These are phyloP conservation scores for Pseudachorutes palmiensis DNA, from an alignment of 1,140 invertebrate genomes.

Conservation along the genomic window DNA sequence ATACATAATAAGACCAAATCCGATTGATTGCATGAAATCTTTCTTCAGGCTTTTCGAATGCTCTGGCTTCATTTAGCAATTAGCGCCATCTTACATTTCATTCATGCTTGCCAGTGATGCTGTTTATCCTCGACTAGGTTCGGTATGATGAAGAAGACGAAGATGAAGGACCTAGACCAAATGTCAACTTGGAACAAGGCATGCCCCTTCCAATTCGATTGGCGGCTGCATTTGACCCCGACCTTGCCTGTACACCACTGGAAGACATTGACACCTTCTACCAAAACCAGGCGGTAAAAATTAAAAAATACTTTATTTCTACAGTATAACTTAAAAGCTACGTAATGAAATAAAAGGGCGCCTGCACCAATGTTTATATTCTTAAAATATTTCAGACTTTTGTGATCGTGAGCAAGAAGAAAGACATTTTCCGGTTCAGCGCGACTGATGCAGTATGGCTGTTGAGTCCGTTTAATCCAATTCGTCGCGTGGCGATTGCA, in stretches of 20 bases:
- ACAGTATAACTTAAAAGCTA: no score
- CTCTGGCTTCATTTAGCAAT: no score
- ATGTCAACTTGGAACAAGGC: constrained; percentile 71
- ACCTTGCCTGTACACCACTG: constrained; percentile 83
- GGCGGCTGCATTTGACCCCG: constrained; percentile 79
- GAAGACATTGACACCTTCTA: constrained; percentile 93
- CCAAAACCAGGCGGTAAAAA: constrained; percentile 77
- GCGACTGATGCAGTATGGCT: constrained; percentile 90
- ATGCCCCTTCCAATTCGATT: constrained; percentile 74
- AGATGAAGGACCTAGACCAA: constrained; percentile 88
- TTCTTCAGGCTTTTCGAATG: no score
- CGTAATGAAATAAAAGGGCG: no score
- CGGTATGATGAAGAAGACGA: constrained; percentile 90
- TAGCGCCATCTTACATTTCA: no score
- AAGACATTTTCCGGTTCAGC: constrained; percentile 97
- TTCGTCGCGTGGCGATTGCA: constrained; percentile 92
- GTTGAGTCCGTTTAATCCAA: constrained; percentile 92
- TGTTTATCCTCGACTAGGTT: no score
- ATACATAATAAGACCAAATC: no score
- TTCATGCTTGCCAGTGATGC: no score
- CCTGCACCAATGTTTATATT: no score
- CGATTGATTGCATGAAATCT: no score
- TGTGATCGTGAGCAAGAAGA: constrained; percentile 95
- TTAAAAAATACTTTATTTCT: no score
- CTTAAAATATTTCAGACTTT: constrained; percentile 71